Base-by-base conservation (phyloP, 1,140 invertebrate species). In the Drosophila grimshawi region DNA sequence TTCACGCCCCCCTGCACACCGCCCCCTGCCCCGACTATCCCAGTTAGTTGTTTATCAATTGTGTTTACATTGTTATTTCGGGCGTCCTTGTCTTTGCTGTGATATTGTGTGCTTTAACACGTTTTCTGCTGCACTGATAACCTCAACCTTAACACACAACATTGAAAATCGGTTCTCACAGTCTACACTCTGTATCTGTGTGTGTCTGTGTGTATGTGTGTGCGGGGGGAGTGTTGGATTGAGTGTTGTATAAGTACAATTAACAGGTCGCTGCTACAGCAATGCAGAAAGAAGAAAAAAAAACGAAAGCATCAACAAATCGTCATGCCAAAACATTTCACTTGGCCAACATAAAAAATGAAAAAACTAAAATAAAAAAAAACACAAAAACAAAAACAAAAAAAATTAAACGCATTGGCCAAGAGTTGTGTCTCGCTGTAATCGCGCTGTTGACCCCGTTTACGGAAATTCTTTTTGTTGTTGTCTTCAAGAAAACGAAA, bases 71-170 rank as follows among this genome's bases (percentile, higher is more conserved):
- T 69, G 66, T 69, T 69, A 45, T 67, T 64, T 62, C 19, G 67
- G 30, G 65, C 66, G 75, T 72, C 77, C 59, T 79, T 68, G 80
- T 76, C 68, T 70, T 81, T 49, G 64, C 64, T 66, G 43, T 82
- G 63, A 62, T 68, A 80, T 66, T 65, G 76, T 76, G 76, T 68
- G 52, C 59, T 60, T 74, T 51, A 67, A 76, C 83, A 86, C 83
- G 83, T 86, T 83, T 57, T 62, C 66, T 68, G 64, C 19, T 51
- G 73, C 66, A 59, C 51, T 86, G 82, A 86, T 86, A 86, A 83
- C 83, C 83, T 86, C 83, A 89, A 86, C 83, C 83, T 86, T 86
- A 86, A 78, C 80, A 79, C 55, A 80, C 53, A 79, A 82, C 55
- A 86, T 68, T 55, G 56, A 74, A 68, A 55, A 61, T 43, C 41